Conservation (phyloP, 2,113 vertebrate genomes). For the human (Homo sapiens) region GRCh38 chr2:46252501-46253000, state of each 20-base stretch:
- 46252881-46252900: not conserved
- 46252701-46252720: not conserved
- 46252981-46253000: not conserved
- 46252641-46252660: not conserved
- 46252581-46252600: not conserved
- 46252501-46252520: not conserved
- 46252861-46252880: conserved; percentile 39
- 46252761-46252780: not conserved
- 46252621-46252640: not conserved
- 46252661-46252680: not conserved
- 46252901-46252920: not conserved
- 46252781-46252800: not conserved
- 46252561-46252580: not conserved
- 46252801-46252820: not conserved
- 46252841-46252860: not conserved
- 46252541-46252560: not conserved
- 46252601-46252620: not conserved
- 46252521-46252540: not conserved
- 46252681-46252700: not conserved
- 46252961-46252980: not conserved
- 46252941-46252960: not conserved
- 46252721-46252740: not conserved
- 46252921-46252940: not conserved
- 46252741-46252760: not conserved
- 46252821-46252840: not conserved